A percentile compares a stretch with the other conserved stretches of the same genome.
phyloP scores from a whole-genome alignment of 2,888 invertebrate species.

The Ormyrus nitidulus region DNA sequence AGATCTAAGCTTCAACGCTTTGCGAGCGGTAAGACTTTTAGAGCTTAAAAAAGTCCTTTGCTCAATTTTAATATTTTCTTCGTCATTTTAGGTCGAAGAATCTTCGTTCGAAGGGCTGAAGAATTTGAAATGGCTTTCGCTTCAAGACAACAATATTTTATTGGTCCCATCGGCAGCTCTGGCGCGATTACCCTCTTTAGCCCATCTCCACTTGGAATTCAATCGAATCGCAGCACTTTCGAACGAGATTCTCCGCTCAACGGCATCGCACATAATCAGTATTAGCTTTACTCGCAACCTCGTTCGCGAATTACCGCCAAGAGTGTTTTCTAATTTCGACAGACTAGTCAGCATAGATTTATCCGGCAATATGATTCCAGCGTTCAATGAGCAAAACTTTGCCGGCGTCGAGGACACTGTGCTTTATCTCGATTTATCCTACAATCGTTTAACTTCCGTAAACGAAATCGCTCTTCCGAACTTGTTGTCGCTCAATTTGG shows the following conservation, averaged over 20 bases:
- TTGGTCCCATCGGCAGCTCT: slow-evolving; percentile 90
- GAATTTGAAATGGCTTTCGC: slow-evolving; percentile 84
- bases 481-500: slow-evolving; percentile 84
- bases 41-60: background rate
- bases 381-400: slow-evolving; percentile 85
- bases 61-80: background rate
- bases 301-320: slow-evolving; percentile 88
- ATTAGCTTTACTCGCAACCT: slow-evolving; percentile 89
- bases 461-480: slow-evolving; percentile 81
- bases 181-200: slow-evolving; percentile 85
- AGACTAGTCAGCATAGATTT: slow-evolving; percentile 84
- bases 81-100: slow-evolving; percentile 84
- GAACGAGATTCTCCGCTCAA: slow-evolving; percentile 84
- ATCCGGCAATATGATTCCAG: slow-evolving; percentile 86
- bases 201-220: slow-evolving; percentile 87
- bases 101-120: slow-evolving; percentile 90
- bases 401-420: slow-evolving; percentile 85
- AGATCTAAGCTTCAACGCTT: slow-evolving; percentile 90
- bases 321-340: slow-evolving; percentile 87
- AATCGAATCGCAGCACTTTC: slow-evolving; percentile 92
- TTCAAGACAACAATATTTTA: slow-evolving; percentile 92
- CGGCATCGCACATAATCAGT: slow-evolving; percentile 83
- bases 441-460: slow-evolving; percentile 84
- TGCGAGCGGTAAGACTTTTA: slow-evolving; percentile 84
- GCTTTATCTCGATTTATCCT: slow-evolving; percentile 83